Conservation (phyloP, 1,140 invertebrate genomes). For the Hylaeus volcanicus region DNA sequence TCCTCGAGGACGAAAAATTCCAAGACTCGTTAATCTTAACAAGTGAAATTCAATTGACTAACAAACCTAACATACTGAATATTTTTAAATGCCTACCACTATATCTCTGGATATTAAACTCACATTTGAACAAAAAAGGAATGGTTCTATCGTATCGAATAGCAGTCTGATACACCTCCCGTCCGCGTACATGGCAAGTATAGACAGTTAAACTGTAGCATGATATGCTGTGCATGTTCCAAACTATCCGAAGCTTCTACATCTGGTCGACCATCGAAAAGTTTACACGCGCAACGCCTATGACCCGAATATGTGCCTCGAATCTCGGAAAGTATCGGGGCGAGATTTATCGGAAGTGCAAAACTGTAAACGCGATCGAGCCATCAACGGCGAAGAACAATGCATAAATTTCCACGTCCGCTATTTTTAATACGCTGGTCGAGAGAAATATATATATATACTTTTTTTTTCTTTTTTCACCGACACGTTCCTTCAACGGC, state of each 20-base stretch:
- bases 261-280: neutral
- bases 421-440: neutral
- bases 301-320: neutral
- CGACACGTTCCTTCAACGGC: constrained; percentile 6
- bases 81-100: too few relatives aligned
- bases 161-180: neutral
- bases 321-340: neutral
- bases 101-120: too few relatives aligned
- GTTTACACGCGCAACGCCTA: neutral
- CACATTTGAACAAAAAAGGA: too few relatives aligned
- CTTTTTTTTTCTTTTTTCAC: neutral
- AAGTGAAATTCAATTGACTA: too few relatives aligned
- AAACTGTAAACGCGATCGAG: neutral
- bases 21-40: too few relatives aligned
- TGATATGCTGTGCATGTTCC: neutral
- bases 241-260: neutral
- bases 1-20: too few relatives aligned
- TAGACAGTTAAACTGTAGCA: neutral
- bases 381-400: neutral
- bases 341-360: neutral
- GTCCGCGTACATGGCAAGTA: neutral
- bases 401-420: neutral
- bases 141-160: neutral
- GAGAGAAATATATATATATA: constrained; percentile 4
- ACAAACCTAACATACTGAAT: too few relatives aligned